Conservation (phyloP, 2,113 vertebrate species). For the Otis tarda region DNA sequence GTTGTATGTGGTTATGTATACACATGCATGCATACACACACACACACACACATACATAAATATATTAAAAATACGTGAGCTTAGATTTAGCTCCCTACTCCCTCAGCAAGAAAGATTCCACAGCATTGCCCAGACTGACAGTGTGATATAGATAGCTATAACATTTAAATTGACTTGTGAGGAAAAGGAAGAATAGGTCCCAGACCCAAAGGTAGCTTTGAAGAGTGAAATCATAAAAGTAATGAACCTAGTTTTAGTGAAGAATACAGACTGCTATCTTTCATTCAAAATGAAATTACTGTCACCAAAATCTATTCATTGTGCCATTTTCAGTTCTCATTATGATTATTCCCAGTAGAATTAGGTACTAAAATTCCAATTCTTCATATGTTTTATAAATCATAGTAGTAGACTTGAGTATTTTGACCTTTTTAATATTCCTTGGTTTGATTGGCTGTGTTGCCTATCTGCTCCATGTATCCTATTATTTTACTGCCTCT, state of each 20-base stretch:
- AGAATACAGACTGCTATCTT: slow-evolving; percentile 30
- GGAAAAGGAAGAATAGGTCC: slow-evolving; percentile 14
- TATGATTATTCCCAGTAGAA: slow-evolving; percentile 56
- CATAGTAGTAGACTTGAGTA: slow-evolving; percentile 44
- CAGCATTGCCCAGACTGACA: not conserved
- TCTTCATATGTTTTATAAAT: slow-evolving; percentile 68
- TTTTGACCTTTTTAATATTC: slow-evolving; percentile 70
- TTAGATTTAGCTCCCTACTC: not conserved
- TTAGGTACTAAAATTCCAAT: slow-evolving; percentile 54
- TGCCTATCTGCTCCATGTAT: not conserved
- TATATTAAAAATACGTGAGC: not conserved
- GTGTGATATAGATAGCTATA: not conserved
- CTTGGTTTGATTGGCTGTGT: slow-evolving; percentile 38
- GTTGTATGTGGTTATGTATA: not conserved
- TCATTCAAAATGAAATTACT: slow-evolving; percentile 58
- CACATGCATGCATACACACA: not conserved
- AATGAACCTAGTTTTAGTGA: slow-evolving; percentile 56
- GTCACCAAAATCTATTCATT: slow-evolving; percentile 55
- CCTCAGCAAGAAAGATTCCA: not conserved
- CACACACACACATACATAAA: not conserved
- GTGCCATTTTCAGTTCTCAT: slow-evolving; percentile 59
- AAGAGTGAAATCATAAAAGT: slow-evolving; percentile 57
- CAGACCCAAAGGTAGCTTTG: slow-evolving; percentile 5
- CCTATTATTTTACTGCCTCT: slow-evolving; percentile 18
- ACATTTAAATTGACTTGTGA: slow-evolving; percentile 32